phyloP scores from a whole-genome alignment of 1,140 invertebrate genomes.

The Aphaenogaster rudis region DNA sequence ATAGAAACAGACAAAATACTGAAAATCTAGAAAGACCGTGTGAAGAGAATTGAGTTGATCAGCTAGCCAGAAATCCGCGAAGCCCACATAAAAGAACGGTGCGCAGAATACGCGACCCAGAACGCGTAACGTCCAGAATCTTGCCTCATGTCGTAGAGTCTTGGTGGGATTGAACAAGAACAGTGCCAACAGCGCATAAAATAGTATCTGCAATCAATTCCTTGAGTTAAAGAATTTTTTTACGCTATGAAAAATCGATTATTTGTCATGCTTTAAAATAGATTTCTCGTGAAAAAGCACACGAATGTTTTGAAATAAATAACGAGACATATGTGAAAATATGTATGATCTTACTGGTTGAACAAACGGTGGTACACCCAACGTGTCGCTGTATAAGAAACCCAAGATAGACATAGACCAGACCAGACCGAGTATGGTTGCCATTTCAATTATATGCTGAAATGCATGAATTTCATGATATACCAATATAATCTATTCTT shows the following conservation, averaged over 20 bases:
- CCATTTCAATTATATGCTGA: conserved; percentile 95
- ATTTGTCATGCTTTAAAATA: neutral
- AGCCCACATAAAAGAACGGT: conserved; percentile 94
- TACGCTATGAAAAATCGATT: neutral
- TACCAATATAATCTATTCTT: neutral
- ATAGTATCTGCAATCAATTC: conserved; percentile 77
- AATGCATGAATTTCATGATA: conserved; percentile 23
- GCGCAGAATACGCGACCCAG: conserved; percentile 91
- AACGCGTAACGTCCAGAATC: conserved; percentile 88
- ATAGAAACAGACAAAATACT: conserved; percentile 92
- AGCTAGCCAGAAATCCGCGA: conserved; percentile 97
- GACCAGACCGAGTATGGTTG: conserved; percentile 94
- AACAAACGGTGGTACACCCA: conserved; percentile 93
- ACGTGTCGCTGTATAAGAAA: conserved; percentile 90
- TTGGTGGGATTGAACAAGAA: conserved; percentile 94
- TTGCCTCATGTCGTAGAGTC: conserved; percentile 93
- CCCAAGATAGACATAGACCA: conserved; percentile 92
- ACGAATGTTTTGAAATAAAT: neutral
- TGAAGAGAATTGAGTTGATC: conserved; percentile 96
- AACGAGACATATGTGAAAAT: neutral
- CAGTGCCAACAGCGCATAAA: conserved; percentile 90
- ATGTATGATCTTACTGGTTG: conserved; percentile 89
- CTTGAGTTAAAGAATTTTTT: neutral
- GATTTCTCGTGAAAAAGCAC: neutral
- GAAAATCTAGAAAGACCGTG: conserved; percentile 92